Percentiles rank a stretch among this genome's conserved stretches.
phyloP scores from a whole-genome alignment of 2,113 vertebrate species.

The Thalassarche chlororhynchos region DNA sequence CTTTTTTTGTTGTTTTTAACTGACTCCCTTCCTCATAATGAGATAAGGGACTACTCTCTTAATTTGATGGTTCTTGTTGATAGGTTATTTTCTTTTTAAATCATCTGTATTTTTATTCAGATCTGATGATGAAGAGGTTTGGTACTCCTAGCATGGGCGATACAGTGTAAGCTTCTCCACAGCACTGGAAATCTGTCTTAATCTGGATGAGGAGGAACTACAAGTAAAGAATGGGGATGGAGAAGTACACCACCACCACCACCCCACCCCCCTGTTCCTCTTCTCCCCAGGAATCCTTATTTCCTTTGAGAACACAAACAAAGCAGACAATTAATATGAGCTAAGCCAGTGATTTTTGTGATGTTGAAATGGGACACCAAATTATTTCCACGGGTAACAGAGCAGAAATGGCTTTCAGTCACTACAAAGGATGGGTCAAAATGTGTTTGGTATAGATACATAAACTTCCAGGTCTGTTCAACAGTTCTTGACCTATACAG shows the following conservation, averaged over 20 bases:
- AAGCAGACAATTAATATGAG: not conserved
- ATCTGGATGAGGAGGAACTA: not conserved
- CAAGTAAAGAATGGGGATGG: not conserved
- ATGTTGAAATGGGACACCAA: not conserved
- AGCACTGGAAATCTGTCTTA: not conserved
- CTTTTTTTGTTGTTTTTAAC: not conserved
- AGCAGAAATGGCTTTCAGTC: not conserved
- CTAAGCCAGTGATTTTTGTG: not conserved
- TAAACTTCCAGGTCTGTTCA: not conserved
- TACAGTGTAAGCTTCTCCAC: not conserved
- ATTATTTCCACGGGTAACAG: not conserved
- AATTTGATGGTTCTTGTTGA: not conserved
- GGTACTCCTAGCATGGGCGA: not conserved
- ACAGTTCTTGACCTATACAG: not conserved
- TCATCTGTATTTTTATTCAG: not conserved
- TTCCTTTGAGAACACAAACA: not conserved
- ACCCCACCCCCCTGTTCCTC: accelerated
- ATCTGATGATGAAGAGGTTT: not conserved
- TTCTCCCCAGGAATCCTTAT: not conserved
- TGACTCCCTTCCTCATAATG: not conserved
- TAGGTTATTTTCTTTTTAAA: not conserved
- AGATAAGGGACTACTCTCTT: not conserved
- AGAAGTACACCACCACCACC: not conserved
- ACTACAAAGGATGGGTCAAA: not conserved
- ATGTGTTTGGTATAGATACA: not conserved